These are phyloP conservation scores for Synodontis membranacea DNA, from an alignment of 2,113 vertebrate genomes.

Conservation along the genomic window DNA sequence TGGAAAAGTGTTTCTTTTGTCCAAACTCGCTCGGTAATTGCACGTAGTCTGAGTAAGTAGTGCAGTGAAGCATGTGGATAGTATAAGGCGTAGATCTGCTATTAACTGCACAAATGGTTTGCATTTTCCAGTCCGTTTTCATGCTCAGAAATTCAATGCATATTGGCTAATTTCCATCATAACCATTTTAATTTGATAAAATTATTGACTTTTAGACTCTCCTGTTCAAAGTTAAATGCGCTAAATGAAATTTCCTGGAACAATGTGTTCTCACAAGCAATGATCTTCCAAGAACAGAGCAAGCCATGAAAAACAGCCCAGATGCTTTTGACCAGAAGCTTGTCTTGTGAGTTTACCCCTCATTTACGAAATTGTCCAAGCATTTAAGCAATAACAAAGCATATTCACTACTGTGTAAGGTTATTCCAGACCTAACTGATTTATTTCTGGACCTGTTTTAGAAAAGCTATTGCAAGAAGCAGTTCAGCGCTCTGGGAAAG, in stretches of 20 bases:
- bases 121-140: constrained; percentile 22
- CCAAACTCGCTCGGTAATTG: background rate
- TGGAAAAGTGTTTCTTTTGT: background rate
- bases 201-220: constrained; percentile 50
- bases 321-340: constrained; percentile 34
- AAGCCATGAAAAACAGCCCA: constrained; percentile 54
- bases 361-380: constrained; percentile 51
- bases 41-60: background rate
- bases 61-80: background rate
- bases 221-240: constrained; percentile 44
- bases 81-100: background rate
- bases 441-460: constrained; percentile 17
- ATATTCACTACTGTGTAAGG: constrained; percentile 46
- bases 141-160: constrained; percentile 39
- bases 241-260: constrained; percentile 52
- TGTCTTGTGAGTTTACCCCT: constrained; percentile 48
- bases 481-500: constrained; percentile 26
- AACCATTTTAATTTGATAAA: constrained; percentile 1
- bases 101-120: constrained; percentile 10
- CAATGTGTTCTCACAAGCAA: constrained; percentile 51
- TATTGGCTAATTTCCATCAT: background rate
- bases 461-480: constrained; percentile 29
- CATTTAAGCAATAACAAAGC: constrained; percentile 43
- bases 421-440: constrained; percentile 48
- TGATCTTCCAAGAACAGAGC: constrained; percentile 48